Conservation (phyloP, 2,113 vertebrate genomes). For the Heterocephalus glaber region DNA sequence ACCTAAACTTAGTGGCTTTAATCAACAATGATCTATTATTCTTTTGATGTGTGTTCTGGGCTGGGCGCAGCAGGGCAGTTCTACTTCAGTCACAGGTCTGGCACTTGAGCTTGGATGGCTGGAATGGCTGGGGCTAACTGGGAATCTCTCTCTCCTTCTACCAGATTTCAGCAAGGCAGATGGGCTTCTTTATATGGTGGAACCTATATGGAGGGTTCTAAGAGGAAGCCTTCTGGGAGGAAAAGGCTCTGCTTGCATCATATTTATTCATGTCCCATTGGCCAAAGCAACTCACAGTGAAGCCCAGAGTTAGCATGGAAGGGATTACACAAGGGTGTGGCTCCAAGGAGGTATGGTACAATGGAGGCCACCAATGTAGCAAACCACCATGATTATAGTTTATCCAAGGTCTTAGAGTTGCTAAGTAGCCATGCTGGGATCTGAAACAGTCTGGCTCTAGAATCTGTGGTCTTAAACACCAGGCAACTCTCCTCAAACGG, state of each 20-base stretch:
- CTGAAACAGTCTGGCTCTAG: neutral
- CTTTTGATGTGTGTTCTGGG: neutral
- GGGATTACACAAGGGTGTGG: neutral
- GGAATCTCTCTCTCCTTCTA: neutral
- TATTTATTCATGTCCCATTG: neutral
- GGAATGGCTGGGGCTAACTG: neutral
- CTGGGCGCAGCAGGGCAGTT: neutral
- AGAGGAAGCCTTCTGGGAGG: neutral
- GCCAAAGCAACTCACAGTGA: neutral
- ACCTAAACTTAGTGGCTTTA: neutral
- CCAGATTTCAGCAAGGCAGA: neutral
- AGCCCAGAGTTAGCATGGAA: neutral
- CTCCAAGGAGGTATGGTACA: neutral
- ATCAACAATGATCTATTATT: neutral
- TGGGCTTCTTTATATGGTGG: neutral
- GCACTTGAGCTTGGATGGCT: neutral
- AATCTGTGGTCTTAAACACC: neutral
- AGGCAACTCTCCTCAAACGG: neutral
- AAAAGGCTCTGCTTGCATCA: neutral
- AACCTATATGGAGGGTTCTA: neutral
- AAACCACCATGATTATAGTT: neutral
- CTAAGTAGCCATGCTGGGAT: neutral
- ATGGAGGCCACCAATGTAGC: neutral
- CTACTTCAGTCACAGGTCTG: neutral
- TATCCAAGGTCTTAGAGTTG: neutral